phyloP scores from a whole-genome alignment of 2,888 invertebrate species.

The Carabus problematicus region DNA sequence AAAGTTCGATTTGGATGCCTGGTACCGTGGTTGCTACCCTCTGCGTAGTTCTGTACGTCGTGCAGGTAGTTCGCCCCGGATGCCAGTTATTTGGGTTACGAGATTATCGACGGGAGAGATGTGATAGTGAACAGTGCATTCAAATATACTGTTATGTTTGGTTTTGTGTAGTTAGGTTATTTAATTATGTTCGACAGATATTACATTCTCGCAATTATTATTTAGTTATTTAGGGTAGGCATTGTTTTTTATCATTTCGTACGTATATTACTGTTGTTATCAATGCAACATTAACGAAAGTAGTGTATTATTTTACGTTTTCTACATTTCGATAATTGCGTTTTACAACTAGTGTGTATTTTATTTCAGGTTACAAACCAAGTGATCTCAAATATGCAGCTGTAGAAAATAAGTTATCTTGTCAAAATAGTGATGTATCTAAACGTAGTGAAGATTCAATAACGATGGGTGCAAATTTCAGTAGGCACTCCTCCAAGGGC shows the following conservation, averaged over 20 bases:
- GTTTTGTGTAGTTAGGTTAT: conserved; percentile 34
- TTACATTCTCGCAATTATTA: too few species aligned
- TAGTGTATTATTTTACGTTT: conserved; percentile 7
- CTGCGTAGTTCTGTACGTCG: conserved; percentile 22
- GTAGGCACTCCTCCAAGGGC: conserved; percentile 77
- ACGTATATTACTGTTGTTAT: too few species aligned
- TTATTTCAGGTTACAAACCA: conserved; percentile 21
- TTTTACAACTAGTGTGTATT: neutral
- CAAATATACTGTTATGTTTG: conserved; percentile 37
- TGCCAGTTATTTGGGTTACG: conserved; percentile 36
- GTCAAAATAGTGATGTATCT: conserved; percentile 29
- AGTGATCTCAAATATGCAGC: conserved; percentile 27
- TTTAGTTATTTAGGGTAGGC: too few species aligned
- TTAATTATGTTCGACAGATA: conserved; percentile 24
- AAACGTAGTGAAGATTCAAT: conserved; percentile 28
- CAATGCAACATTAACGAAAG: neutral
- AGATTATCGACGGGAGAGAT: conserved; percentile 36
- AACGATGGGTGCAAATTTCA: conserved; percentile 80
- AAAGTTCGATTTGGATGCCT: conserved; percentile 40
- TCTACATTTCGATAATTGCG: neutral
- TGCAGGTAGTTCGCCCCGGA: conserved; percentile 34
- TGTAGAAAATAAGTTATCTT: conserved; percentile 15
- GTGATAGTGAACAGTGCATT: conserved; percentile 40
- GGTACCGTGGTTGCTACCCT: conserved; percentile 36
- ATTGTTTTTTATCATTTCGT: too few species aligned